phyloP scores from a whole-genome alignment of 2,888 invertebrate species.

The Lochmaea capreae region DNA sequence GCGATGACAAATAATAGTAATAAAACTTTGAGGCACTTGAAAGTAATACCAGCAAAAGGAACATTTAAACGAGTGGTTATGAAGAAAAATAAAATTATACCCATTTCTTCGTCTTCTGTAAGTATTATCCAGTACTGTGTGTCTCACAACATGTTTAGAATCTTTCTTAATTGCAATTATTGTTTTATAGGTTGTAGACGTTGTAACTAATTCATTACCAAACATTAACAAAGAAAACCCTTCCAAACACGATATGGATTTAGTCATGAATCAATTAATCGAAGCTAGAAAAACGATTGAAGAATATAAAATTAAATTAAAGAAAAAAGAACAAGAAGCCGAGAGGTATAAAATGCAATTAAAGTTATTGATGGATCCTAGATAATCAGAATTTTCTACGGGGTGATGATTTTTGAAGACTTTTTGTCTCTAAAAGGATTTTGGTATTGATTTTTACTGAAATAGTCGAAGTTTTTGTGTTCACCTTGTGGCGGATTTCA shows the following conservation, averaged over 20 bases:
- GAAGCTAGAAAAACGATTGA: slow-evolving; percentile 61
- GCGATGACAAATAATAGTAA: slow-evolving; percentile 57
- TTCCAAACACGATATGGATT: slow-evolving; percentile 52
- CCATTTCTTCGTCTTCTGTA: slow-evolving; percentile 49
- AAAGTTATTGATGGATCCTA: slow-evolving; percentile 55
- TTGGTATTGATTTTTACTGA: neutral
- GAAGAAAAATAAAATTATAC: slow-evolving; percentile 60
- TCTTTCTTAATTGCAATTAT: neutral
- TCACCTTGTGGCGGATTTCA: neutral
- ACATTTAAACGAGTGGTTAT: slow-evolving; percentile 59
- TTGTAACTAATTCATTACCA: slow-evolving; percentile 25
- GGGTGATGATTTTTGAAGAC: neutral
- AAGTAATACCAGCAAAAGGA: slow-evolving; percentile 52
- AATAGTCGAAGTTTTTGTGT: neutral
- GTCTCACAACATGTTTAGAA: too few species aligned
- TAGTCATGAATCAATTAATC: slow-evolving; percentile 58
- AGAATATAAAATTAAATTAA: slow-evolving; percentile 60
- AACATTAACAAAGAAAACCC: slow-evolving; percentile 17
- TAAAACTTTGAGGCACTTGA: slow-evolving; percentile 53
- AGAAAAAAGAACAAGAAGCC: slow-evolving; percentile 60
- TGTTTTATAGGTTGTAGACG: slow-evolving; percentile 24
- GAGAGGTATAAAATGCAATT: slow-evolving; percentile 61
- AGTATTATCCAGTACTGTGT: slow-evolving; percentile 35
- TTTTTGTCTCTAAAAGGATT: too few species aligned
- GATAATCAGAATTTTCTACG: slow-evolving; percentile 33